Evolutionary conservation across 1,140 invertebrate species (phyloP).

Genomic region (Hycleus phaleratus): DNA sequence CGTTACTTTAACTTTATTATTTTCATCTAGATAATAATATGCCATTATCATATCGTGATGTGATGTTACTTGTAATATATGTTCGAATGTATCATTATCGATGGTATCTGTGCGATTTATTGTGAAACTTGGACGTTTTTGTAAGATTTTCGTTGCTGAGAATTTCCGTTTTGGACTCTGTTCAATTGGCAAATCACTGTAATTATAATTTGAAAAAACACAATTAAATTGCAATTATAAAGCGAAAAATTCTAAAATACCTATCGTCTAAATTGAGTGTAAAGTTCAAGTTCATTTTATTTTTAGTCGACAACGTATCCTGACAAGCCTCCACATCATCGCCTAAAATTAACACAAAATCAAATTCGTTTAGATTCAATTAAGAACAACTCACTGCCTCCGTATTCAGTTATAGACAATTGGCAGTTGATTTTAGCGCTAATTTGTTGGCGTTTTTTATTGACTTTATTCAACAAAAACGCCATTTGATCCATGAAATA

Average conservation of each 20-base stretch:
- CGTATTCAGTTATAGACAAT: constrained; percentile 59
- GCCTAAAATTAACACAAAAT: constrained; percentile 29
- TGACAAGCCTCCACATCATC: constrained; percentile 41
- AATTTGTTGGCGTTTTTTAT: constrained; percentile 46
- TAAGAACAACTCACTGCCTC: constrained; percentile 42
- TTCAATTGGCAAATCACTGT: constrained; percentile 40
- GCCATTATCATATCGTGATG: constrained; percentile 82
- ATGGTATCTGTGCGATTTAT: constrained; percentile 43
- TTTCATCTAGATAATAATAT: constrained; percentile 82
- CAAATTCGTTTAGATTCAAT: constrained; percentile 3
- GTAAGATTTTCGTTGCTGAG: constrained; percentile 29
- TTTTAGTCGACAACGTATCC: constrained; percentile 38
- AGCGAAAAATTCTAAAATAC: constrained; percentile 25
- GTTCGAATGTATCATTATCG: constrained; percentile 74
- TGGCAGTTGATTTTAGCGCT: constrained; percentile 58
- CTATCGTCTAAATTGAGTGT: constrained; percentile 54
- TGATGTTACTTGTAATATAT: constrained; percentile 73
- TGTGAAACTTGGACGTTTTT: constrained; percentile 42
- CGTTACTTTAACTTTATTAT: constrained; percentile 78
- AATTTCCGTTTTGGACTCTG: constrained; percentile 29
- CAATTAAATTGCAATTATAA: no score
- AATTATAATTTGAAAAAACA: constrained; percentile 14
- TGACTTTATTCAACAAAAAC: constrained; percentile 44
- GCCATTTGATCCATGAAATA: constrained; percentile 50
- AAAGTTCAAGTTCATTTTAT: constrained; percentile 59